Evolutionary conservation across 2,797 vertebrate genomes (phyloP).

Genomic region (Urocyon cinereoargenteus): DNA sequence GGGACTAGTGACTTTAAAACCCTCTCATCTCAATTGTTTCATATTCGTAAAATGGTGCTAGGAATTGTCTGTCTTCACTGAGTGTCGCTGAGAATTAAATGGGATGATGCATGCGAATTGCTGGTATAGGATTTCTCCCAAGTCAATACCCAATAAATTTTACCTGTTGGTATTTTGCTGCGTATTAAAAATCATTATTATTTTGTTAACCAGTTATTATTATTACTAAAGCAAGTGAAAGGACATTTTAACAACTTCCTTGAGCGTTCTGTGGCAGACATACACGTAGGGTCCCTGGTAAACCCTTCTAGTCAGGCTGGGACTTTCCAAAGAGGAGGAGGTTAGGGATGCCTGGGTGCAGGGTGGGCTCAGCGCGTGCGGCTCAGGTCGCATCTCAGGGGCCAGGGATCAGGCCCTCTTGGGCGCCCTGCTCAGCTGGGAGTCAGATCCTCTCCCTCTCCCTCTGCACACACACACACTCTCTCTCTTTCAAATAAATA

Average conservation of each 20-base stretch:
- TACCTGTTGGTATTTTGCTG: neutral
- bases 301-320: neutral
- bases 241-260: neutral
- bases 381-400: no score
- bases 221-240: neutral
- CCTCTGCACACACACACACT: no score
- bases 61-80: neutral
- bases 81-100: neutral
- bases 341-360: no score
- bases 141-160: conserved; percentile 16
- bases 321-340: neutral
- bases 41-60: neutral
- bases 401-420: no score
- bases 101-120: neutral
- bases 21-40: neutral
- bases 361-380: no score
- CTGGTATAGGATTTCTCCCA: neutral
- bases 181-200: neutral
- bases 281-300: neutral
- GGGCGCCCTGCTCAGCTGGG: no score
- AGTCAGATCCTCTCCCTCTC: no score
- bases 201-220: neutral
- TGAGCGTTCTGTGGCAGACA: neutral
- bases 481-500: no score
- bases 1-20: neutral